Conservation (phyloP, 2,113 vertebrate species). For the Anolis sagrei region DNA sequence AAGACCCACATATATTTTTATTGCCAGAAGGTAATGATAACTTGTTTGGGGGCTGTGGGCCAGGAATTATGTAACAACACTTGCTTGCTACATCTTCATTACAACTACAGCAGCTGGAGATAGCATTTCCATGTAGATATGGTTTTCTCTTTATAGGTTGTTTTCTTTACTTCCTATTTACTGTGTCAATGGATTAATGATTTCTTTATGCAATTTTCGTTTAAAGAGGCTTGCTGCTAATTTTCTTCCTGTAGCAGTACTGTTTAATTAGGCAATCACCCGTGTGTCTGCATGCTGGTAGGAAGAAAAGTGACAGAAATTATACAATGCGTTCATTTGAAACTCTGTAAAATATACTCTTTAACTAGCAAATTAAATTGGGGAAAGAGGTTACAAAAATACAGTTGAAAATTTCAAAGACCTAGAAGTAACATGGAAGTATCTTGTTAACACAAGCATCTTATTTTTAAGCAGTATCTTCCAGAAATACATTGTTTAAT, state of each 20-base stretch:
- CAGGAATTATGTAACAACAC: neutral
- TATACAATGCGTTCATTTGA: slow-evolving; percentile 53
- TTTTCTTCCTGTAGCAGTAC: slow-evolving; percentile 48
- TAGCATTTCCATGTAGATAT: slow-evolving; percentile 25
- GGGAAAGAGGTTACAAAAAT: slow-evolving; percentile 17
- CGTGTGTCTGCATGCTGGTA: slow-evolving; percentile 27
- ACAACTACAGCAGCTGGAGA: neutral
- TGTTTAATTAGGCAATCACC: slow-evolving; percentile 58
- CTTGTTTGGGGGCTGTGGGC: neutral
- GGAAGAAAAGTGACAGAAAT: slow-evolving; percentile 29
- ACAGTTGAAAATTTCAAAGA: neutral
- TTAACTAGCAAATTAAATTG: slow-evolving; percentile 40
- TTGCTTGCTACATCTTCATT: neutral
- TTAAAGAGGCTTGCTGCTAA: slow-evolving; percentile 43
- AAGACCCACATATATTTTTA: neutral
- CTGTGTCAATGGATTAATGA: slow-evolving; percentile 55
- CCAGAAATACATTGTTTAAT: slow-evolving; percentile 37
- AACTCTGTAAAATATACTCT: slow-evolving; percentile 43
- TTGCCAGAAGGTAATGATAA: neutral
- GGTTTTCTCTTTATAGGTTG: slow-evolving; percentile 32
- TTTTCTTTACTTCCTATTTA: slow-evolving; percentile 25
- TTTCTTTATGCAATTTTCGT: slow-evolving; percentile 48
- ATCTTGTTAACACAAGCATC: neutral
- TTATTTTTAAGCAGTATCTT: neutral
- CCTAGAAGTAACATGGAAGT: neutral